phyloP scores from a whole-genome alignment of 2,888 invertebrate species.

The Caenorhabditis panamensis region DNA sequence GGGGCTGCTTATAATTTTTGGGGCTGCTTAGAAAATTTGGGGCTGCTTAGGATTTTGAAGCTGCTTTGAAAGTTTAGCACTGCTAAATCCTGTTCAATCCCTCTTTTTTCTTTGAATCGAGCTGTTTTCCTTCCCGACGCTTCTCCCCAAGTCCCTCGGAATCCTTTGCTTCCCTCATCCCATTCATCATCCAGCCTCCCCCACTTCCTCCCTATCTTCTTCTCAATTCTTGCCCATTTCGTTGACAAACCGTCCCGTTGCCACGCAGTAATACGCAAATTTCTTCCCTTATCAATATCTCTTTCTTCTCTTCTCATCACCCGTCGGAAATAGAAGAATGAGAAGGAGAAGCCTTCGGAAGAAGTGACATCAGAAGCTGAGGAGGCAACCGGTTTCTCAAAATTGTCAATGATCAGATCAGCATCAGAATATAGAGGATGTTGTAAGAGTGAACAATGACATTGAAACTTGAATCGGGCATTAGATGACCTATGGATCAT shows the following conservation, averaged over 20 bases:
- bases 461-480: background rate
- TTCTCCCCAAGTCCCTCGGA: background rate
- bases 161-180: background rate
- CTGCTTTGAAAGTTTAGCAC: no score
- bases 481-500: conserved; percentile 7
- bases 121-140: no score
- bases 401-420: conserved; percentile 25
- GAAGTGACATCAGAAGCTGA: conserved; percentile 24
- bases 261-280: conserved; percentile 34
- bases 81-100: no score
- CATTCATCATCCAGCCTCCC: background rate
- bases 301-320: conserved; percentile 11
- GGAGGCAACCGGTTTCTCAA: conserved; percentile 17
- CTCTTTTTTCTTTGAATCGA: no score
- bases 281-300: conserved; percentile 24
- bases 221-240: conserved; percentile 13
- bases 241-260: conserved; percentile 33
- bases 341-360: background rate
- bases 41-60: no score
- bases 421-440: conserved; percentile 15
- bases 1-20: no score
- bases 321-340: background rate
- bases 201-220: conserved; percentile 6
- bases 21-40: no score
- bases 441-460: conserved; percentile 14